These are phyloP conservation scores for Chelon labrosus DNA, from an alignment of 2,797 vertebrate species.

Conservation along the genomic window DNA sequence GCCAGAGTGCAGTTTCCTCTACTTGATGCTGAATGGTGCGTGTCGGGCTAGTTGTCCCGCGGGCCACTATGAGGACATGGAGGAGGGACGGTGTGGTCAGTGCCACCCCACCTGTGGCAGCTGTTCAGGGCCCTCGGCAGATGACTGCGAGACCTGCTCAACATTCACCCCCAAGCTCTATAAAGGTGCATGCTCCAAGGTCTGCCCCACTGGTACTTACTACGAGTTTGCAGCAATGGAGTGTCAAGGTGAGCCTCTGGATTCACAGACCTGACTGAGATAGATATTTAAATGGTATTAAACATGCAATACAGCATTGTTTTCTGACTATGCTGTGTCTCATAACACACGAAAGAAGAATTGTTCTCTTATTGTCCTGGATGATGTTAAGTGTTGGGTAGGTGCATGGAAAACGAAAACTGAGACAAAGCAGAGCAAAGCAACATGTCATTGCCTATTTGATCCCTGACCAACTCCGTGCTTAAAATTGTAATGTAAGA, in stretches of 20 bases:
- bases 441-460: not conserved
- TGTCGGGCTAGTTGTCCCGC: conserved; percentile 86
- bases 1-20: conserved; percentile 87
- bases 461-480: too few species aligned
- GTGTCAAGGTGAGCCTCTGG: conserved; percentile 83
- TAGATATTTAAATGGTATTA: not conserved
- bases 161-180: conserved; percentile 81
- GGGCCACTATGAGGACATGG: conserved; percentile 88
- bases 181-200: conserved; percentile 82
- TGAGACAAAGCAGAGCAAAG: not conserved
- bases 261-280: not conserved
- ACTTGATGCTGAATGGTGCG: conserved; percentile 84
- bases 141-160: conserved; percentile 87
- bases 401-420: not conserved
- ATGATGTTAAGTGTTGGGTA: not conserved
- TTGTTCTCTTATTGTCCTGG: not conserved
- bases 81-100: conserved; percentile 82
- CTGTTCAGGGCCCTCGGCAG: conserved; percentile 83
- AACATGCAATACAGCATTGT: not conserved
- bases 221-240: conserved; percentile 80
- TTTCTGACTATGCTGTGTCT: not conserved
- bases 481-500: too few species aligned
- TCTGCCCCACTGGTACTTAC: conserved; percentile 84
- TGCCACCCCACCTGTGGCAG: conserved; percentile 85
- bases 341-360: not conserved